These are phyloP conservation scores for Hydrolagus affinis DNA, from an alignment of 2,113 vertebrate genomes.

Conservation along the genomic window DNA sequence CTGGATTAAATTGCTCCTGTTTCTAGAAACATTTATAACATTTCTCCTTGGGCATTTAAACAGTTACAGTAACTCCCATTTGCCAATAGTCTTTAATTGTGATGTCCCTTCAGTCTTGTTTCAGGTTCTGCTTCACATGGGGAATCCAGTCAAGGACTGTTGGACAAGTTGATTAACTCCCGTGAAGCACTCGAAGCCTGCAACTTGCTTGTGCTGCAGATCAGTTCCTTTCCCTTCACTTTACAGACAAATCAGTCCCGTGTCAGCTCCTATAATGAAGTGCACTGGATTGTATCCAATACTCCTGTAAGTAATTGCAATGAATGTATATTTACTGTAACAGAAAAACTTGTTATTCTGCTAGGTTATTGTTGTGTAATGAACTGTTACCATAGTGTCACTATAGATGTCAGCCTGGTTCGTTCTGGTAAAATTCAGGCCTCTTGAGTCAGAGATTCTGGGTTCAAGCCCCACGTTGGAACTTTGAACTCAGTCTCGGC, in stretches of 20 bases:
- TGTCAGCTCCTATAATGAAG: conserved; percentile 81
- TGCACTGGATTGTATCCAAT: conserved; percentile 78
- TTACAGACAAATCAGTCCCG: conserved; percentile 88
- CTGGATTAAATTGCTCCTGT: neutral
- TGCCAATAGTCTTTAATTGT: neutral
- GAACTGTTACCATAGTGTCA: no score
- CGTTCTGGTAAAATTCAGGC: no score
- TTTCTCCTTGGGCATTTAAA: no score
- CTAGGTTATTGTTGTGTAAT: no score
- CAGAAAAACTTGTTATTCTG: no score
- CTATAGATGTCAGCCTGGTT: no score
- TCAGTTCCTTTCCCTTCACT: conserved; percentile 90
- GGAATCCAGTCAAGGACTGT: conserved; percentile 81
- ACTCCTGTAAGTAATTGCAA: conserved; percentile 58
- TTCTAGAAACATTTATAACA: no score
- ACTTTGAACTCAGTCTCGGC: no score
- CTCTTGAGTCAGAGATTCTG: no score
- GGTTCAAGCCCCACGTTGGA: no score
- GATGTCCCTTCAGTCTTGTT: conserved; percentile 59
- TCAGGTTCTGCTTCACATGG: conserved; percentile 83
- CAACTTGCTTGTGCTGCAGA: conserved; percentile 94
- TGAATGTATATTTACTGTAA: no score
- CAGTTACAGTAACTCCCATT: no score
- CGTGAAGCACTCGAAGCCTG: conserved; percentile 84
- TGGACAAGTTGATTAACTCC: conserved; percentile 91